Evolutionary conservation across 2,888 invertebrate species (phyloP).

Genomic region (Orchestes rusci): DNA sequence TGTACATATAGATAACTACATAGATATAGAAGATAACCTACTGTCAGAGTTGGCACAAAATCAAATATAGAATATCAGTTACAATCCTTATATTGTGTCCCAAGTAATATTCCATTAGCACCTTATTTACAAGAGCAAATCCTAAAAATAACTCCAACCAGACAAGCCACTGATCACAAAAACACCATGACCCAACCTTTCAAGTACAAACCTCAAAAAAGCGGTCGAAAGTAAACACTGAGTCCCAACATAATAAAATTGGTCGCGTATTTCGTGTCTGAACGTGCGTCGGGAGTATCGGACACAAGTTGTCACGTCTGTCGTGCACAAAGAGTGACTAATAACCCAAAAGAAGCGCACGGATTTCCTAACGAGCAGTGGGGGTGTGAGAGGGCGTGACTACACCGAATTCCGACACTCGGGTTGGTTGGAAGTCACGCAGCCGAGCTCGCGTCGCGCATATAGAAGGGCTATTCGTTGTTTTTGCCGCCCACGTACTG

Average conservation of each 20-base stretch:
- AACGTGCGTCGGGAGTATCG: constrained; percentile 15
- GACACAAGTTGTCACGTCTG: constrained; percentile 25
- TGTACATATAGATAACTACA: no score
- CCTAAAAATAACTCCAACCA: no score
- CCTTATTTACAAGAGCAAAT: no score
- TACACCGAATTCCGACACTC: constrained; percentile 33
- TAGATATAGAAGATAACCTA: no score
- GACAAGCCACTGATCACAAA: no score
- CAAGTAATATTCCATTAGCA: no score
- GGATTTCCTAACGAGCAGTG: constrained; percentile 30
- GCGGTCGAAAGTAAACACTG: not conserved
- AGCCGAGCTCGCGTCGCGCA: constrained; percentile 33
- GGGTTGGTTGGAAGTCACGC: constrained; percentile 43
- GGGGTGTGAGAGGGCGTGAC: constrained; percentile 38
- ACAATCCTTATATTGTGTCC: constrained; percentile 16
- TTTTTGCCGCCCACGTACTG: constrained; percentile 38
- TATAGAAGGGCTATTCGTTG: constrained; percentile 40
- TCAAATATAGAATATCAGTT: constrained; percentile 6
- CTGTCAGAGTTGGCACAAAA: not conserved
- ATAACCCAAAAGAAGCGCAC: constrained; percentile 31
- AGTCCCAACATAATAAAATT: constrained; percentile 6
- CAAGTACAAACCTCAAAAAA: constrained; percentile 12
- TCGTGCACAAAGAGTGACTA: constrained; percentile 35
- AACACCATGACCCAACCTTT: no score
- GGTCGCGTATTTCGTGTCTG: no score